Conservation (phyloP, 2,113 vertebrate genomes). For the Coracopsis vasa region DNA sequence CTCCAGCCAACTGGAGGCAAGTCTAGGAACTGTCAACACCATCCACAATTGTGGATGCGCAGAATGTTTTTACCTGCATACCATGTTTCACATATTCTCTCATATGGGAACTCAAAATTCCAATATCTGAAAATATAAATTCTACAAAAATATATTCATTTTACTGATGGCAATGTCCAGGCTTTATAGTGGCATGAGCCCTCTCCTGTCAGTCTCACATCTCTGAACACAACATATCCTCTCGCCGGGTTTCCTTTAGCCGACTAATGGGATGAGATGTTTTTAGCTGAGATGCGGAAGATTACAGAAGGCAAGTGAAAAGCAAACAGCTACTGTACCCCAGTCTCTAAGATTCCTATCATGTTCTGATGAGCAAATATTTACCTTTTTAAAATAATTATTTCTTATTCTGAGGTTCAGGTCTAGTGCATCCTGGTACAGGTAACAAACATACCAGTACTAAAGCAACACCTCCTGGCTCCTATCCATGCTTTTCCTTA, state of each 20-base stretch:
- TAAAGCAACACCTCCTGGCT: background rate
- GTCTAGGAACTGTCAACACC: background rate
- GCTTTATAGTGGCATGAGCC: background rate
- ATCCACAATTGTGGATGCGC: background rate
- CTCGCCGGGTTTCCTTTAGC: background rate
- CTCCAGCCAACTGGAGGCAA: background rate
- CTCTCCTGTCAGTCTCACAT: background rate
- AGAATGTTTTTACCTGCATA: background rate
- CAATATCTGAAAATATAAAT: background rate
- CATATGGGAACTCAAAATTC: background rate
- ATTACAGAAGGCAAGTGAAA: background rate
- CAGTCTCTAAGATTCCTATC: background rate
- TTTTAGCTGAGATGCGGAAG: background rate
- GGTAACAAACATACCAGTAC: background rate
- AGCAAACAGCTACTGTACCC: conserved; percentile 10
- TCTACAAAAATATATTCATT: background rate
- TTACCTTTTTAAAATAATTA: background rate
- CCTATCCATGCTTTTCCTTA: background rate
- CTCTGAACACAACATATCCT: background rate
- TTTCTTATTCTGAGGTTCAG: background rate
- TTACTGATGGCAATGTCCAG: background rate
- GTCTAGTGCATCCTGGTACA: background rate
- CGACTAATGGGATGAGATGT: background rate
- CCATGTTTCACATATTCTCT: rapidly evolving
- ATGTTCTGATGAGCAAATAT: conserved; percentile 7